Percentiles rank a stretch among this genome's conserved stretches.
phyloP scores from a whole-genome alignment of 1,140 invertebrate genomes.

The Thalassaphorura encarpata region DNA sequence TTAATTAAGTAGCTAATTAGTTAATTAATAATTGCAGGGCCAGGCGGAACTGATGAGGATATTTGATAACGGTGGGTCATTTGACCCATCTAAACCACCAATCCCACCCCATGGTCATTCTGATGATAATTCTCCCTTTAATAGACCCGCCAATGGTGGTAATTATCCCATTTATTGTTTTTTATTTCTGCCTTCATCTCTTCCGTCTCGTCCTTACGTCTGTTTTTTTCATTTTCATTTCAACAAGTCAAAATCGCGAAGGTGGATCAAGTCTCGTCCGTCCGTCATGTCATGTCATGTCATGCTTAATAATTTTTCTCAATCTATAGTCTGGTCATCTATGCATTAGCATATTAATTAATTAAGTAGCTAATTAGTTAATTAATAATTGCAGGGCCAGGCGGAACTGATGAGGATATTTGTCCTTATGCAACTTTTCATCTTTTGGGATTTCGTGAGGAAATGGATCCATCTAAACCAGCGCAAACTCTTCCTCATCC shows the following conservation, averaged over 20 bases:
- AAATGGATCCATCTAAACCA: slow-evolving; percentile 83
- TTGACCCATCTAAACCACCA: slow-evolving; percentile 27
- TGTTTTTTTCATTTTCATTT: neutral
- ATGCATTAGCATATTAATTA: too few relatives aligned
- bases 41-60: slow-evolving; percentile 75
- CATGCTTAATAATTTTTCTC: too few relatives aligned
- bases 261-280: neutral
- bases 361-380: neutral
- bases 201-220: neutral
- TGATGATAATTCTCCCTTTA: slow-evolving; percentile 31
- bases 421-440: slow-evolving; percentile 91
- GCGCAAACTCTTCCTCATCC: slow-evolving; percentile 80
- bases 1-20: too few relatives aligned
- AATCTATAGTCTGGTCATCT: too few relatives aligned
- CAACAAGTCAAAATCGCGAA: neutral
- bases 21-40: slow-evolving; percentile 11
- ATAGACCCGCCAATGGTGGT: slow-evolving; percentile 29
- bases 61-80: too few relatives aligned
- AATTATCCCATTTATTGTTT: slow-evolving; percentile 14
- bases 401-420: slow-evolving; percentile 84
- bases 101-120: slow-evolving; percentile 28
- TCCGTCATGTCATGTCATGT: slow-evolving; percentile 9
- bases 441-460: slow-evolving; percentile 82
- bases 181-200: slow-evolving; percentile 1
- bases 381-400: slow-evolving; percentile 20